Percentiles rank a stretch among this genome's conserved stretches.
Evolutionary conservation across 2,797 vertebrate species (phyloP).

Genomic region (Lacerta agilis): DNA sequence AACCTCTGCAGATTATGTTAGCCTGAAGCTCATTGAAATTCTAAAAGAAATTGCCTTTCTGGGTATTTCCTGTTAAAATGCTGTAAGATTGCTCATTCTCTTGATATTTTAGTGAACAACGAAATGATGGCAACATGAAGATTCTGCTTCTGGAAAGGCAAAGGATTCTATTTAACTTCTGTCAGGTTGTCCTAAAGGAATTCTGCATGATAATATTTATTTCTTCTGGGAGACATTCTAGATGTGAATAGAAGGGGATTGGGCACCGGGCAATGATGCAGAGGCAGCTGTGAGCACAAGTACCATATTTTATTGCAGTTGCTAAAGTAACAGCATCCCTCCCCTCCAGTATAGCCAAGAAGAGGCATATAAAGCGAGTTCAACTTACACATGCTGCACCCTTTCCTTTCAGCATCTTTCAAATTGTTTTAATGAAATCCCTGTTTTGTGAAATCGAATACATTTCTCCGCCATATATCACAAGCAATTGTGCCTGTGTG

Average conservation of each 20-base stretch:
- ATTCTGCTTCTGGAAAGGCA: conserved; percentile 55
- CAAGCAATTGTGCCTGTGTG: conserved; percentile 16
- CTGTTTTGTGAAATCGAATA: conserved; percentile 14
- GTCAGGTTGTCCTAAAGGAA: conserved; percentile 48
- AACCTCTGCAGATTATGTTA: conserved; percentile 62
- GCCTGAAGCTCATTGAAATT: conserved; percentile 48
- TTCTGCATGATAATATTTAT: conserved; percentile 34
- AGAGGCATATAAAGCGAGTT: conserved; percentile 38
- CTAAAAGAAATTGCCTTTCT: conserved; percentile 59
- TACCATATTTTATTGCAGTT: conserved; percentile 30
- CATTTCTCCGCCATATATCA: conserved; percentile 29
- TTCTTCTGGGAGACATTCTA: conserved; percentile 50
- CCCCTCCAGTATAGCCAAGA: conserved; percentile 21
- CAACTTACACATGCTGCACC: background rate
- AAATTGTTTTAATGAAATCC: conserved; percentile 53
- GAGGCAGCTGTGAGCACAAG: background rate
- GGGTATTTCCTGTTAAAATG: conserved; percentile 57
- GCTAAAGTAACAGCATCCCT: background rate
- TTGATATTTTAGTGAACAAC: conserved; percentile 52
- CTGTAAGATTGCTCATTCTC: conserved; percentile 50
- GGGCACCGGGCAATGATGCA: conserved; percentile 38
- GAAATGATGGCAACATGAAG: conserved; percentile 43
- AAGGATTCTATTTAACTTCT: conserved; percentile 54
- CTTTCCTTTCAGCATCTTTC: conserved; percentile 39
- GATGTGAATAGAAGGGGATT: conserved; percentile 30